Evolutionary conservation across 2,113 vertebrate genomes (phyloP), one percentile per base, ranked within the genome.

Genomic region (Camelus dromedarius): DNA sequence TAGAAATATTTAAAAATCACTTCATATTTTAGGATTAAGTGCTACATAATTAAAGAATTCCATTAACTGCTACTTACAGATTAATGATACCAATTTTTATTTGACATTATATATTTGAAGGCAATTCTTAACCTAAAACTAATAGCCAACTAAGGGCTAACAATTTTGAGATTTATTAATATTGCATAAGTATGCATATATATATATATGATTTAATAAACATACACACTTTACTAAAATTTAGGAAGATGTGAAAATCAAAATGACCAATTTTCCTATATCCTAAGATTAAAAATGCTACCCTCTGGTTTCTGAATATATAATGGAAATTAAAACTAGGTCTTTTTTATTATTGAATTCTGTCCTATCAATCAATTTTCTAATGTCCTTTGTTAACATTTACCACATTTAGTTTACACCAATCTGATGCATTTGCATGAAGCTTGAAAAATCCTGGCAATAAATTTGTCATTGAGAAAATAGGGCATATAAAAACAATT

Each of bases 1-100:
- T 28, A 73, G 54, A 76, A 95, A 91, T 66, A 95, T 72, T 91
- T 93, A 79, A 93, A 82, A 64, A 91, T 26, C 20, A 79, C 70
- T 96, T 95, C 60, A 91, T 86, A 77, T 6, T 89, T 79, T 81
- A 96, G 81, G 50, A 88, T 93, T 28, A 86, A 93, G 76, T 67
- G 26, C 42, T 8, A 66, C 24, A 13, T 73, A 69, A 79, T 35
- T 85, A 96, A 95, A 82, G 88, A 90, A 80, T 85, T 54, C 50
- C 4, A 10, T 58, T 64, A 89, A 93, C 46, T 50, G 54, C 77
- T 91, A 77, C 46, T 82, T 87, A 46, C 28, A 93, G 58, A 93
- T 11, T 95, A 52, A 35, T 94, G 22, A 92, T 96, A 84, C 79
- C 87, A 52, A 83, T 95, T 91, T 91, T 80, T 52, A 77, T 97